phyloP scores from a whole-genome alignment of 2,113 vertebrate species.

The Odobenus rosmarus region DNA sequence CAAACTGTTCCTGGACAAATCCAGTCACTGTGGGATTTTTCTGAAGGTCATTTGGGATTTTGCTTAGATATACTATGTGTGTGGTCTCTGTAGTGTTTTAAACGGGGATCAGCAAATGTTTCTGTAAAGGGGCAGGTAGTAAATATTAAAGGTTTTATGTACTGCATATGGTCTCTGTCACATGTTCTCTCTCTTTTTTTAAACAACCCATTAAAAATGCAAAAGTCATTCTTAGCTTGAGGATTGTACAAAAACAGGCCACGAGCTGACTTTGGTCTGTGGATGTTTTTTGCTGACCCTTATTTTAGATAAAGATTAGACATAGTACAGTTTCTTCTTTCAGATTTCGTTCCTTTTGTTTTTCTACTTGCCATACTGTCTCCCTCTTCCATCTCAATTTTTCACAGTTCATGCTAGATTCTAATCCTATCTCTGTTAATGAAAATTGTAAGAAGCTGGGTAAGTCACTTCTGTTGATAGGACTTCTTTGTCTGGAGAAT shows the following conservation, averaged over 20 bases:
- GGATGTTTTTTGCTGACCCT: background rate
- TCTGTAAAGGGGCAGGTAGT: background rate
- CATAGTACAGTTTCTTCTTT: background rate
- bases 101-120: background rate
- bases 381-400: background rate
- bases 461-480: background rate
- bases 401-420: background rate
- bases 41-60: slow-evolving; percentile 18
- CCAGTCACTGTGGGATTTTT: background rate
- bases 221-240: background rate
- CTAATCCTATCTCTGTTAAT: background rate
- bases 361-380: background rate
- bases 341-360: background rate
- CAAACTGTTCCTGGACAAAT: background rate
- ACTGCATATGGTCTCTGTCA: background rate
- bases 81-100: slow-evolving; percentile 17
- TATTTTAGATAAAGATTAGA: background rate
- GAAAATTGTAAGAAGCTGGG: background rate
- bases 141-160: slow-evolving; percentile 40
- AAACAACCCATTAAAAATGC: background rate
- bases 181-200: background rate
- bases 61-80: background rate
- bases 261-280: background rate
- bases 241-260: background rate
- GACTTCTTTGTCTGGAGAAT: background rate